These are phyloP conservation scores for Penaeus chinensis DNA, from an alignment of 1,140 invertebrate genomes.

Conservation along the genomic window DNA sequence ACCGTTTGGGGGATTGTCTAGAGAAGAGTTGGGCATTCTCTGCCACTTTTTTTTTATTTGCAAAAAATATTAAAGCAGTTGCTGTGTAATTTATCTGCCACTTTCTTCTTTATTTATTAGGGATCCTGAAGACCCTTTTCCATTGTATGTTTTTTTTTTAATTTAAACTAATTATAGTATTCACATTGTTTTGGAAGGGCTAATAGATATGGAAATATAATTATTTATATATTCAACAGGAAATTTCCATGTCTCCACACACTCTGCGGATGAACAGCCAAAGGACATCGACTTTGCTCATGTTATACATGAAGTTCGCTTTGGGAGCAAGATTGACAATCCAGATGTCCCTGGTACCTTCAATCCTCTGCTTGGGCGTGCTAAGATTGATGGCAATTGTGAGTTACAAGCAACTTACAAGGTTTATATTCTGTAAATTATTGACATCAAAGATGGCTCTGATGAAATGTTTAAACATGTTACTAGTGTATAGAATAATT, in stretches of 20 bases:
- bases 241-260: constrained; percentile 77
- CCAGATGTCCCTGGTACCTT: constrained; percentile 69
- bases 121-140: no score
- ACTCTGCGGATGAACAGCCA: constrained; percentile 72
- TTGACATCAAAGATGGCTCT: not conserved
- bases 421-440: not conserved
- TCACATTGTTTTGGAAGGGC: not conserved
- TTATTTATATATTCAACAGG: constrained; percentile 68
- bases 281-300: constrained; percentile 74
- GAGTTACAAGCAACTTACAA: constrained; percentile 55
- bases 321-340: constrained; percentile 70
- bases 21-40: no score
- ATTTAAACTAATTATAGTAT: no score
- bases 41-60: no score
- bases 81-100: no score
- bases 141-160: no score
- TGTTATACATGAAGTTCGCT: constrained; percentile 72
- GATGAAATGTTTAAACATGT: no score
- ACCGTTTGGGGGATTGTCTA: no score
- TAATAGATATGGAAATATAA: not conserved
- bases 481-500: no score
- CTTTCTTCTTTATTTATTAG: no score
- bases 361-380: constrained; percentile 70
- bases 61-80: no score
- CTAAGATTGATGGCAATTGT: constrained; percentile 67